Evolutionary conservation across 2,113 vertebrate genomes (phyloP).

Genomic region (Glareola pratincola): DNA sequence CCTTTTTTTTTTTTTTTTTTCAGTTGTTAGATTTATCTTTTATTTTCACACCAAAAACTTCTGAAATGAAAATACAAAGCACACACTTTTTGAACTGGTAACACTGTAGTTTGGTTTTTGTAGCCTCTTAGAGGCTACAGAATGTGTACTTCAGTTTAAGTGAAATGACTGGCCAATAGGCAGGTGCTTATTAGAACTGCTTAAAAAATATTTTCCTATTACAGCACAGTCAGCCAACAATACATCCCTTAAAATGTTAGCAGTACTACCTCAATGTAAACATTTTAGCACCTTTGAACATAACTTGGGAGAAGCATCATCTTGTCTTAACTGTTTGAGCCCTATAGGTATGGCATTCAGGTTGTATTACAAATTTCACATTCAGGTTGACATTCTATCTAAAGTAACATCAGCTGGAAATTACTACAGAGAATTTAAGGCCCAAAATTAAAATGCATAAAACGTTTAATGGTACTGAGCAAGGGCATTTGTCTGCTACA

Average conservation of each 20-base stretch:
- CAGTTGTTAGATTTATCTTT: neutral
- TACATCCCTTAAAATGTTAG: neutral
- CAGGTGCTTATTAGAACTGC: neutral
- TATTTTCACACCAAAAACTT: neutral
- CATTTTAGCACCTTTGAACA: neutral
- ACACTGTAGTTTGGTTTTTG: slow-evolving; percentile 1
- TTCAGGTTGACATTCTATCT: neutral
- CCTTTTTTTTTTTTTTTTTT: slow-evolving; percentile 20
- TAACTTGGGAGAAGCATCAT: neutral
- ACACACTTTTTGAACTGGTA: neutral
- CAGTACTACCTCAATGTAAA: neutral
- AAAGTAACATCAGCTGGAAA: neutral
- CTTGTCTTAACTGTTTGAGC: neutral
- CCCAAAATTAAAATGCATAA: neutral
- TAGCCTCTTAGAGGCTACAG: neutral
- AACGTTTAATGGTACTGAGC: neutral
- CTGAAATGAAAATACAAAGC: neutral
- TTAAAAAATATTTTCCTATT: neutral
- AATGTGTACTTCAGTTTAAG: slow-evolving; percentile 23
- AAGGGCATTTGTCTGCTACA: neutral
- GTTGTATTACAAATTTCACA: neutral
- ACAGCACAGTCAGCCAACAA: neutral
- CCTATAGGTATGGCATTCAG: neutral
- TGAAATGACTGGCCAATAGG: slow-evolving; percentile 16
- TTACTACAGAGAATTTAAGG: neutral